Conservation (phyloP, 2,113 vertebrate species). For the Harpagus bidentatus region DNA sequence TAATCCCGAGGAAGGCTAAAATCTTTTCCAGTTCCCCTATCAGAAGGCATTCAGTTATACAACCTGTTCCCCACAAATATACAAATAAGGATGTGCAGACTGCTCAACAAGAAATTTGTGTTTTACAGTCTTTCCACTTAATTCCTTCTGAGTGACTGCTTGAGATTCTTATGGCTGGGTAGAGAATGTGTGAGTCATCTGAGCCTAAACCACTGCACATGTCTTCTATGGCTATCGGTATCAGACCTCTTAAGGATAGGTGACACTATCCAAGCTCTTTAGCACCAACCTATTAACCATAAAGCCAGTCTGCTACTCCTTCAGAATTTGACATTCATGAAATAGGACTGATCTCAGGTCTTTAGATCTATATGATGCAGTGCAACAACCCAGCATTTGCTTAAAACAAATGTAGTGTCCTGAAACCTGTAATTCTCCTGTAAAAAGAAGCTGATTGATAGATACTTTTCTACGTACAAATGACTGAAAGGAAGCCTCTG, state of each 20-base stretch:
- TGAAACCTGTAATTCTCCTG: neutral
- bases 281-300: neutral
- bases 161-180: neutral
- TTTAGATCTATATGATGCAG: neutral
- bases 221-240: neutral
- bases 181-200: neutral
- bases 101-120: neutral
- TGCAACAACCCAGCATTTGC: neutral
- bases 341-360: neutral
- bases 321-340: neutral
- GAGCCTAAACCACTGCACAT: neutral
- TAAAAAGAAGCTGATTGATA: neutral
- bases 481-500: neutral
- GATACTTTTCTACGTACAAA: neutral
- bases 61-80: neutral
- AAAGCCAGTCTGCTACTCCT: neutral
- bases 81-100: neutral
- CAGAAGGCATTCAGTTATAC: neutral
- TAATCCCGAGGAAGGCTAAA: neutral
- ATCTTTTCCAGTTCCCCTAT: neutral
- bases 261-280: neutral
- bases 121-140: neutral
- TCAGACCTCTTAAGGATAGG: neutral
- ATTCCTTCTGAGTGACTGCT: neutral
- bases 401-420: neutral